Conservation (phyloP, 2,888 invertebrate species). For the Coleophora flavipennella region DNA sequence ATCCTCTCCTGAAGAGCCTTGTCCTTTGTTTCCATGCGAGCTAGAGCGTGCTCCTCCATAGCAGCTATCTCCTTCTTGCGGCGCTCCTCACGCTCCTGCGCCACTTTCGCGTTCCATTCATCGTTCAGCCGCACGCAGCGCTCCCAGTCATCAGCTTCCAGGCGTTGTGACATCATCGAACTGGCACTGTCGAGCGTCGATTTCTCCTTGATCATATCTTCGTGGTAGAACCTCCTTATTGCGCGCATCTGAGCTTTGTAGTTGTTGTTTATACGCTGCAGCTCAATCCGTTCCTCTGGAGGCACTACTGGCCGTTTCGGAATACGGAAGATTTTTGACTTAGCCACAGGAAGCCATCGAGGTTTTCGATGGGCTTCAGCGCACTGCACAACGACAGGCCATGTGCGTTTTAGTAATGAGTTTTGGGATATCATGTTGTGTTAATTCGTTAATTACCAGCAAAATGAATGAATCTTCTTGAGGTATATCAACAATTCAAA, state of each 20-base stretch:
- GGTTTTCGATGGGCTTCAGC: conserved; percentile 78
- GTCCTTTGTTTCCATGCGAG: conserved; percentile 49
- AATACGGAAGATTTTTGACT: conserved; percentile 82
- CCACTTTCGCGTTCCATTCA: conserved; percentile 79
- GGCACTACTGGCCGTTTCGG: conserved; percentile 73
- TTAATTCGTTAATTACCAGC: no score
- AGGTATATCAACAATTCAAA: no score
- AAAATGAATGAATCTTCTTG: no score
- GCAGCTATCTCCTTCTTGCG: conserved; percentile 59
- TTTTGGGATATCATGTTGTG: conserved; percentile 26
- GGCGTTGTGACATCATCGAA: conserved; percentile 66
- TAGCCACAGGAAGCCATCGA: conserved; percentile 84
- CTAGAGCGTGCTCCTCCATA: conserved; percentile 58
- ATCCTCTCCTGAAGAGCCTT: conserved; percentile 36
- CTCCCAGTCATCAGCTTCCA: conserved; percentile 77
- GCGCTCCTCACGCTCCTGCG: conserved; percentile 71
- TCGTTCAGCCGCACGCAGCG: conserved; percentile 75
- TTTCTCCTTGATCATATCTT: conserved; percentile 64
- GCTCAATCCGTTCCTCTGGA: conserved; percentile 76
- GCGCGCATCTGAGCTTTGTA: conserved; percentile 77
- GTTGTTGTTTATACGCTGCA: conserved; percentile 77
- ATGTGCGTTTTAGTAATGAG: conserved; percentile 36
- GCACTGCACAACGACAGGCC: conserved; percentile 44
- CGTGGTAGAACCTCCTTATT: conserved; percentile 64
- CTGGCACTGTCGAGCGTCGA: conserved; percentile 65